Conservation (phyloP, 2,797 vertebrate genomes). For the Macropus fuliginosus region DNA sequence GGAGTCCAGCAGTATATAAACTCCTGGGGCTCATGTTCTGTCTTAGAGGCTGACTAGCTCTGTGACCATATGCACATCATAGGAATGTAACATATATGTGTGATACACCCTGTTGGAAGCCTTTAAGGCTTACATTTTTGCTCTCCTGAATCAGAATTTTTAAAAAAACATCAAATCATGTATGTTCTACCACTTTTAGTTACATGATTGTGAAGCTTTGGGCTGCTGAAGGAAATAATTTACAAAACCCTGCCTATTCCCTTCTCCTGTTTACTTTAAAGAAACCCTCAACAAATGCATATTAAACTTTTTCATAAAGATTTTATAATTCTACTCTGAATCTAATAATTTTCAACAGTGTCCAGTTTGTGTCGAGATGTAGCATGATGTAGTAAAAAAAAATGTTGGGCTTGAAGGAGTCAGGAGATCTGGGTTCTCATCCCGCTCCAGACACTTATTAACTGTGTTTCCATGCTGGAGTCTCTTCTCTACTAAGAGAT, state of each 20-base stretch:
- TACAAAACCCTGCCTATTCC: neutral
- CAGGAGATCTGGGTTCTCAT: neutral
- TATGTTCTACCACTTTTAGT: neutral
- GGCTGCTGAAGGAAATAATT: neutral
- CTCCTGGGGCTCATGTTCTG: neutral
- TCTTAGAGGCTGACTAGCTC: neutral
- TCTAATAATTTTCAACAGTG: neutral
- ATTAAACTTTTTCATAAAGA: neutral
- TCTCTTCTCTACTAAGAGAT: neutral
- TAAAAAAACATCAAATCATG: neutral
- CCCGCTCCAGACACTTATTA: neutral
- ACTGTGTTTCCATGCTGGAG: neutral
- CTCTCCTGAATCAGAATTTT: neutral
- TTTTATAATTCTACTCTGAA: neutral
- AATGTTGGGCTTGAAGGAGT: neutral
- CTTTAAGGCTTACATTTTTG: neutral
- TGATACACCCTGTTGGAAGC: neutral
- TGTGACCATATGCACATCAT: neutral
- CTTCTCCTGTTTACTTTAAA: neutral
- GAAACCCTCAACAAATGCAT: neutral
- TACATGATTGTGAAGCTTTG: neutral
- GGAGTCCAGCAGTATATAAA: too few species aligned
- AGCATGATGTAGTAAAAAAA: neutral
- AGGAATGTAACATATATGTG: neutral
- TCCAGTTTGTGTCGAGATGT: neutral